Evolutionary conservation across 2,888 invertebrate species (phyloP).

Genomic region (Crepidodera aurea): DNA sequence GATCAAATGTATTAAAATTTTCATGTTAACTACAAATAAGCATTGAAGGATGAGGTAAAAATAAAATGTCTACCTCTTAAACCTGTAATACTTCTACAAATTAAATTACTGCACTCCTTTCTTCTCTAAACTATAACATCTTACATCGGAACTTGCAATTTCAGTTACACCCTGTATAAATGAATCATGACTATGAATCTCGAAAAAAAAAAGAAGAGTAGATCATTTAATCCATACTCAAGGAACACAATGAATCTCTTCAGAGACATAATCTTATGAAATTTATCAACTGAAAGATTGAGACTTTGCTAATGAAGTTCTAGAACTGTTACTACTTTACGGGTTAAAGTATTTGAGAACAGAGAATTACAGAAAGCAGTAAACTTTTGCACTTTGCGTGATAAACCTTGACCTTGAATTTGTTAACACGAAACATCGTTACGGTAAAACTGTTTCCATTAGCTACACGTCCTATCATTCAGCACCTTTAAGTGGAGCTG

Average conservation of each 20-base stretch:
- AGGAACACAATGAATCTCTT: background rate
- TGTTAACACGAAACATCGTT: slow-evolving; percentile 16
- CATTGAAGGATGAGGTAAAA: too few species aligned
- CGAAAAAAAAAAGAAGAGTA: background rate
- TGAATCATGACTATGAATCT: too few species aligned
- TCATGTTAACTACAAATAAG: too few species aligned
- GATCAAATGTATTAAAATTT: too few species aligned
- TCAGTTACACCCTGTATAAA: too few species aligned
- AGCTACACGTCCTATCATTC: slow-evolving; percentile 20
- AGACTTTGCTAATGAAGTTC: background rate
- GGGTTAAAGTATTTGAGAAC: background rate
- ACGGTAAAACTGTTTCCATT: slow-evolving; percentile 19
- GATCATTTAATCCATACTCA: background rate
- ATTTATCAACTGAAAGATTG: background rate
- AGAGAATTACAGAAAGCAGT: background rate
- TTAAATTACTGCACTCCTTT: too few species aligned
- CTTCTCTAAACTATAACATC: too few species aligned
- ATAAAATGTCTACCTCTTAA: too few species aligned
- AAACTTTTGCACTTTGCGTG: slow-evolving; percentile 1
- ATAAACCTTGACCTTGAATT: slow-evolving; percentile 13
- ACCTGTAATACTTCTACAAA: too few species aligned
- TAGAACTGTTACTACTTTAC: background rate
- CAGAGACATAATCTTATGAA: background rate
- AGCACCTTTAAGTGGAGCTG: slow-evolving; percentile 14
- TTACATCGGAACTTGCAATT: too few species aligned